A percentile compares a stretch with the other conserved stretches of the same genome.
Evolutionary conservation across 2,113 vertebrate species (phyloP).

Genomic region (Microcebus ravelobensis): DNA sequence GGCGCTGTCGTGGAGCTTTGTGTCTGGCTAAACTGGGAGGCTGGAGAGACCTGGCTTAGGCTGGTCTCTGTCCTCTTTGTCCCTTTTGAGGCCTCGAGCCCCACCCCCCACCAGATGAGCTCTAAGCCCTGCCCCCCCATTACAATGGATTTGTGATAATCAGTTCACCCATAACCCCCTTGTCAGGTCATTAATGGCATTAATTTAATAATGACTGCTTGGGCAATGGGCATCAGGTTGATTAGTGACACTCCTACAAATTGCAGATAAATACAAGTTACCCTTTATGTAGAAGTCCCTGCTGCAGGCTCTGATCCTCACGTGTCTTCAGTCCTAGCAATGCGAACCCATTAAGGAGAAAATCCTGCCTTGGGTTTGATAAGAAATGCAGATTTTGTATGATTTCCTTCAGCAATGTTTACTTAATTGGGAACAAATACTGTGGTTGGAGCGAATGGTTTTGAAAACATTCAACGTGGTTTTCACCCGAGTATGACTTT

Average conservation of each 20-base stretch:
- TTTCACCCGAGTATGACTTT: constrained; percentile 10
- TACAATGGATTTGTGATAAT: neutral
- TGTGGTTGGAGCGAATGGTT: constrained; percentile 50
- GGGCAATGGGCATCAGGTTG: neutral
- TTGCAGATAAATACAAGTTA: neutral
- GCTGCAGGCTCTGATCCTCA: neutral
- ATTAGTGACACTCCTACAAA: neutral
- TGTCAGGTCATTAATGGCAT: neutral
- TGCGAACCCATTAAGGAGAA: neutral
- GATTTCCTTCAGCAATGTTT: constrained; percentile 54
- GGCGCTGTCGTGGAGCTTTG: fast-evolving
- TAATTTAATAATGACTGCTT: neutral
- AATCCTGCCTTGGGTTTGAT: constrained; percentile 15
- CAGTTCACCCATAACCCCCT: neutral
- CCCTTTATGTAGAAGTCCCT: neutral
- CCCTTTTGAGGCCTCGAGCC: neutral
- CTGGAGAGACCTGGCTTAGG: neutral
- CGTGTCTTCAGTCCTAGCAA: neutral
- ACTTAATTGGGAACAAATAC: constrained; percentile 56
- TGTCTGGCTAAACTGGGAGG: neutral
- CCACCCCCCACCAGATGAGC: too few species aligned
- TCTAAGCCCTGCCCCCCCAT: too few species aligned
- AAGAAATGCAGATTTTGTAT: constrained; percentile 46
- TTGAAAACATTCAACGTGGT: constrained; percentile 51
- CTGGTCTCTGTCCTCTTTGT: neutral